Percentiles rank a stretch among this genome's conserved stretches.
phyloP scores from a whole-genome alignment of 1,140 invertebrate genomes.

The Popillia japonica region DNA sequence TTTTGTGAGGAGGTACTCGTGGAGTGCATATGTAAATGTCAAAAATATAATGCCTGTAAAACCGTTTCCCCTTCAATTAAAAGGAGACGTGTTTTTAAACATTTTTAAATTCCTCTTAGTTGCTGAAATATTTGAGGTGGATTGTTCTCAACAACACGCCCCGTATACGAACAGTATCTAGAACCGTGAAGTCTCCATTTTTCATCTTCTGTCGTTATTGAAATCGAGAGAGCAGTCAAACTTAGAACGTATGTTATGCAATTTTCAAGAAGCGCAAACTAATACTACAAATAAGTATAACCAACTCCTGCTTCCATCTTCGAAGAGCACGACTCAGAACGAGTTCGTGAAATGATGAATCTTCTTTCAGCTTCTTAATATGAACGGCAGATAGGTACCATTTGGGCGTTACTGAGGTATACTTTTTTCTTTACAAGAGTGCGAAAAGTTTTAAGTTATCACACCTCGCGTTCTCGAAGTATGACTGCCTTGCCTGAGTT shows the following conservation, averaged over 20 bases:
- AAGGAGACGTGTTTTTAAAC: too few species aligned
- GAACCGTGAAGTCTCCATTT: neutral
- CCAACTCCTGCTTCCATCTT: neutral
- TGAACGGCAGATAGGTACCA: neutral
- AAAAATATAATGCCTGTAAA: too few species aligned
- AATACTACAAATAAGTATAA: neutral
- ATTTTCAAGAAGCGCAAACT: neutral
- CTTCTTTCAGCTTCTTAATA: neutral
- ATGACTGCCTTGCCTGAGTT: neutral
- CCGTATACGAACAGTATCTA: too few species aligned
- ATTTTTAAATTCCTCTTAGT: too few species aligned
- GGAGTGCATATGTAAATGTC: too few species aligned
- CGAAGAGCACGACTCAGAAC: neutral
- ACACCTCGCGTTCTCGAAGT: neutral
- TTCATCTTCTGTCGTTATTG: neutral
- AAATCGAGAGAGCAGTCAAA: neutral
- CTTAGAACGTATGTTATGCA: neutral
- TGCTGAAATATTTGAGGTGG: too few species aligned
- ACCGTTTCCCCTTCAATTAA: too few species aligned
- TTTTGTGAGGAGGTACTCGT: too few species aligned
- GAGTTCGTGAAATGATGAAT: neutral
- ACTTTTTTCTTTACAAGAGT: neutral
- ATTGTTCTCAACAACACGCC: too few species aligned
- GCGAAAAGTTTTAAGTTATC: slow-evolving; percentile 11
- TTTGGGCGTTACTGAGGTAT: neutral